Base-by-base conservation (phyloP, 1,140 invertebrate genomes). In the roundworm (Caenorhabditis elegans) region DNA sequence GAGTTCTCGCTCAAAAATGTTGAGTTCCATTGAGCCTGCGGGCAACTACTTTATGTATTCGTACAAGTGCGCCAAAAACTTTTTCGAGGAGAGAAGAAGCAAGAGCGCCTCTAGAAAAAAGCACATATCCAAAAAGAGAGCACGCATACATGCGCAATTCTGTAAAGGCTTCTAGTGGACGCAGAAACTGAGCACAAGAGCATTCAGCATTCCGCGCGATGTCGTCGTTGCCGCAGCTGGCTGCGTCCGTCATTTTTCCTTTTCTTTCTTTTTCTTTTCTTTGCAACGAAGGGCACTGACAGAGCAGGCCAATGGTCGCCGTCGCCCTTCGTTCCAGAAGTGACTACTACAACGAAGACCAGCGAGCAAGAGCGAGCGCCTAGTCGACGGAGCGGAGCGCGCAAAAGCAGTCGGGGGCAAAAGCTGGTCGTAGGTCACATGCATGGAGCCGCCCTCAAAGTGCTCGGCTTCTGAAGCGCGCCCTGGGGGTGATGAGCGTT, bases 381-480 rank as follows among this genome's bases (percentile, higher is more conserved):
- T 65, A 34, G 51, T 53, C 51, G 19, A 4, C 26, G 51, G 24
- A 53, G 51, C 51, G 26, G 39, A 43, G 39, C 19, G 53, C 53
- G 53, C 53, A 60, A 60, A 53, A 34, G 31, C 26, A 60, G 53
- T 60, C 31, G 53, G 53, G 51, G 51, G 51, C 31, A 65, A 34
- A 17, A 70, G 60, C 34, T 70, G 60, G 60, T 70, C 60, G 60
- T 31, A 70, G 60, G 60, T 70, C 60, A 70, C 60, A 70, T 70
- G 60, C 60, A 70, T 70, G 60, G 34, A 39, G 60, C 60, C 60
- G 60, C 60, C 60, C 60, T 70, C 60, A 70, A 70, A 70, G 60
- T 70, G 60, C 60, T 70, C 34, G 60, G 60, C 60, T 70, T 70
- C 60, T 70, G 60, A 70, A 70, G 60, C 60, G 49, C 49, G 60